Base-by-base conservation (phyloP, 2,888 invertebrate species). In the Nebria brevicollis region DNA sequence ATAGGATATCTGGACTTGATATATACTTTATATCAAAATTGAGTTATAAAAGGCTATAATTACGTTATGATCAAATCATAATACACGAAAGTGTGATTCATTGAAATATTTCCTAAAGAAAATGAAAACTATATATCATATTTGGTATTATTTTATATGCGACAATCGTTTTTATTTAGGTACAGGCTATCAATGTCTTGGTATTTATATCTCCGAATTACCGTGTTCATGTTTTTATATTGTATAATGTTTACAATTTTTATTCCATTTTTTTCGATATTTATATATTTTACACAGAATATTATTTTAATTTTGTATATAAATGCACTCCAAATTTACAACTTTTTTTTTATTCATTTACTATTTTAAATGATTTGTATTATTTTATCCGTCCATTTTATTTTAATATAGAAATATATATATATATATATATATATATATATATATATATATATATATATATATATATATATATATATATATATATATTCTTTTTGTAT, bases 351-450 rank as follows among this genome's bases (percentile, higher is more conserved):
- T 34, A 5, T 34, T 34, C 34, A 54, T 54, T 54, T 54, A 11
- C 54, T 13, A 11, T 8, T 54, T 54, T 54, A 54, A 54, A 54
- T 54, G 13, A 54, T 73, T 80, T 83, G 82, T 84, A 83, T 84
- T 84, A 84, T 84, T 77, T 77, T 85, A 84, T 85, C 85, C 85
- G 85, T 85, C 85, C 85, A 85, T 85, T 85, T 25, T 84, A 83
- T 75, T 82, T 81, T 83, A 82, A 77, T 75, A 82, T 34, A 34
- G 2, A 34, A 2, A 34, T 34, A 34, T 34, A 34, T 79, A 83
- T 82, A 81, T 83, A 77, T 82, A 77, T 83, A 34, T 34, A 34
- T 34, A 34, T 34, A 34, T 34, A 34, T 34, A 34, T 34, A 34
- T 34, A 34, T 34, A 34, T 34, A 34, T 34, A 34, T 34, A 34